Conservation (phyloP, 2,113 vertebrate species). For the Bubo scandiacus region DNA sequence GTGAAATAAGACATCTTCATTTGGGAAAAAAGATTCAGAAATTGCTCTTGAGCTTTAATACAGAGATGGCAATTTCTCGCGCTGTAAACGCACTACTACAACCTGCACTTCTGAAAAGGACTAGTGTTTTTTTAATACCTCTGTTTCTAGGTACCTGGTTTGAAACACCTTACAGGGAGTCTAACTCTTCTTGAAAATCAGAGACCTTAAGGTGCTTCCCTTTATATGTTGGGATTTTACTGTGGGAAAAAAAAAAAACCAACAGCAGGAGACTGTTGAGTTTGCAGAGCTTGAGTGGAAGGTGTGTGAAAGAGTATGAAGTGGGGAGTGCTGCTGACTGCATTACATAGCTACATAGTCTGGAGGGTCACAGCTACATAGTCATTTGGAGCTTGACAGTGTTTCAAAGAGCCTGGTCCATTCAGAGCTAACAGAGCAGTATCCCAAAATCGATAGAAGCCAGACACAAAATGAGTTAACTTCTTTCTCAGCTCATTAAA, state of each 20-base stretch:
- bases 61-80: background rate
- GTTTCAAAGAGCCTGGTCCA: background rate
- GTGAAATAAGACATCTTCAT: background rate
- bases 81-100: background rate
- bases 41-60: background rate
- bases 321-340: background rate
- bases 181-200: background rate
- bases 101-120: background rate
- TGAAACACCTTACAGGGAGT: background rate
- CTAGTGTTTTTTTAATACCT: background rate
- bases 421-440: background rate
- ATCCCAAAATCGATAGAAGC: background rate
- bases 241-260: background rate
- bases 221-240: background rate
- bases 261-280: background rate
- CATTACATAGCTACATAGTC: background rate
- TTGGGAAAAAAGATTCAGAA: background rate
- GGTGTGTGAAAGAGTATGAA: background rate
- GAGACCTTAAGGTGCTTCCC: background rate
- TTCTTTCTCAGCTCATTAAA: constrained; percentile 2
- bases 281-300: background rate
- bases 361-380: background rate
- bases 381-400: background rate
- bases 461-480: background rate
- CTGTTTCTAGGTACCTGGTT: background rate